These are phyloP conservation scores for Adelosebastes latens DNA, from an alignment of 2,797 vertebrate genomes.

Conservation along the genomic window DNA sequence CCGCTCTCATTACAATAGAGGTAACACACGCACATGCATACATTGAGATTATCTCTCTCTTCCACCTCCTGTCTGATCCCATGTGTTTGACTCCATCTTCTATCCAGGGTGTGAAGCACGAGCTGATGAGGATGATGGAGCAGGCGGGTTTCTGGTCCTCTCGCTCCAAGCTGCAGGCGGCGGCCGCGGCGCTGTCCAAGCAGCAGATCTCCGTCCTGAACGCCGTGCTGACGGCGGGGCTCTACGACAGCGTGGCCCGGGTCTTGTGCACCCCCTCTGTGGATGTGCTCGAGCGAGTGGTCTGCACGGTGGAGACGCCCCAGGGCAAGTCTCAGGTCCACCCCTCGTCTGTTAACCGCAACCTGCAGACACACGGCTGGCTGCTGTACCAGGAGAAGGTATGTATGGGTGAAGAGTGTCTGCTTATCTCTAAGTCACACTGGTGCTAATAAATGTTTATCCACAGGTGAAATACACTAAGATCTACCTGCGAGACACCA, in stretches of 20 bases:
- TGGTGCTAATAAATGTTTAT: neutral
- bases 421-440: neutral
- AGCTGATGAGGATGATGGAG: slow-evolving; percentile 92
- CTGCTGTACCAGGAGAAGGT: slow-evolving; percentile 97
- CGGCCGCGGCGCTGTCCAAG: slow-evolving; percentile 66
- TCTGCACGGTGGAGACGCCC: slow-evolving; percentile 91
- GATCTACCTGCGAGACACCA: slow-evolving; percentile 93
- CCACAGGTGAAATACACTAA: slow-evolving; percentile 91
- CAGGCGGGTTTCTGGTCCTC: slow-evolving; percentile 88
- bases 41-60: neutral
- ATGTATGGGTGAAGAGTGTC: slow-evolving; percentile 41
- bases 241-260: slow-evolving; percentile 94
- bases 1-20: slow-evolving; percentile 93
- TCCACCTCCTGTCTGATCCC: neutral
- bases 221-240: slow-evolving; percentile 91
- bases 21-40: slow-evolving; percentile 64
- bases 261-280: slow-evolving; percentile 88
- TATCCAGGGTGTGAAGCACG: slow-evolving; percentile 91
- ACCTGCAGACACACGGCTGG: slow-evolving; percentile 93
- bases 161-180: slow-evolving; percentile 45
- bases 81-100: neutral
- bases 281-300: slow-evolving; percentile 89
- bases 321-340: slow-evolving; percentile 96
- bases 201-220: slow-evolving; percentile 89
- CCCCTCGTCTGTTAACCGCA: slow-evolving; percentile 94